Base-by-base conservation (phyloP, 2,888 invertebrate genomes). In the Morpho deidamia region DNA sequence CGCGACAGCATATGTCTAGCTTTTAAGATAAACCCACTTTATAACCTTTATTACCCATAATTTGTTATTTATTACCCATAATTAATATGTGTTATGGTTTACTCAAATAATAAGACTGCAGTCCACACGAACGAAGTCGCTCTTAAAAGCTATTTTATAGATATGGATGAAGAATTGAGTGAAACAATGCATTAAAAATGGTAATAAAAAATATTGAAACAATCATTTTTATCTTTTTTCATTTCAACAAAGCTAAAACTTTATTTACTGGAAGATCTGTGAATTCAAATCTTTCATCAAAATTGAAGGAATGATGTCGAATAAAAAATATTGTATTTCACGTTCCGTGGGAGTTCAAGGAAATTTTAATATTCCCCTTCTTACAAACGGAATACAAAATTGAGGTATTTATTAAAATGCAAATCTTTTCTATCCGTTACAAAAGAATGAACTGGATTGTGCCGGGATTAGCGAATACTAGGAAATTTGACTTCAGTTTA, bases 341-440 rank as follows among this genome's bases (percentile, higher is more conserved):
- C 34, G 49, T 51, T 51, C 45, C 45, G 32, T 50, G 45, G 44
- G 38, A 40, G 56, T 53, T 33, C 47, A 23, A 47, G 37, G 57
- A 57, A 50, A 44, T 54, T 57, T 54, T 57, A 57, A 57, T 57
- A 57, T 57, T 48, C 44, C 47, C 32, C 33, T 48, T 53, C 41
- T 39, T 32, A 32, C 43, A 47, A 57, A 50, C 12, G 37, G 43
- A 53, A 57, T 53, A 53, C 33, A 40, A 46, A 44, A 50, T 34
- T 11, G 50, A 53, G 47, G 44, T 51, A 44, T 57, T 53, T 53
- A 53, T 57, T 53, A 47, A 57, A 57, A 57, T 57, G 53, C 53
- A 53, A 51, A 53, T 51, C 33, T 48, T 33, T 38, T 34, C 11
- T 48, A 40, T 39, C 40, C 40, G 34, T 48, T 48, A 48, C 48